phyloP scores from a whole-genome alignment of 2,113 vertebrate species.

The Pyrgilauda ruficollis region DNA sequence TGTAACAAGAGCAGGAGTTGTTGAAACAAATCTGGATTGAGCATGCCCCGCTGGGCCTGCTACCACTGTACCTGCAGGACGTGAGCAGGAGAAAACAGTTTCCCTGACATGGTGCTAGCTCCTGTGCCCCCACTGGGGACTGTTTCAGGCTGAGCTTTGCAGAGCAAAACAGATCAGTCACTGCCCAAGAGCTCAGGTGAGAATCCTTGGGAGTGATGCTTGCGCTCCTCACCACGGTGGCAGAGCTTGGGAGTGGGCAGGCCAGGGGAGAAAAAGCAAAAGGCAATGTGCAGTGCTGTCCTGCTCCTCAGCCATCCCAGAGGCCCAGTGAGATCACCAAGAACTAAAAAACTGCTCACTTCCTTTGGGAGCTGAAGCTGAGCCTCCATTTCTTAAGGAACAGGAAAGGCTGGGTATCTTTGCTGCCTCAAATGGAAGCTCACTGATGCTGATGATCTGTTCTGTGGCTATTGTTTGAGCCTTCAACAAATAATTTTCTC shows the following conservation, averaged over 20 bases:
- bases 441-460: background rate
- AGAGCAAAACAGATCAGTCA: background rate
- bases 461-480: conserved; percentile 9
- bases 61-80: conserved; percentile 16
- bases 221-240: background rate
- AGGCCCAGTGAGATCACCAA: background rate
- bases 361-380: background rate
- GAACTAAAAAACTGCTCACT: background rate
- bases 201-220: background rate
- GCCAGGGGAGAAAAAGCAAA: background rate
- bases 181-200: background rate
- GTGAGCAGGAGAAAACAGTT: background rate
- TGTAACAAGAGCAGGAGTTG: background rate
- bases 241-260: background rate
- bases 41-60: background rate
- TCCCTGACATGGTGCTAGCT: background rate
- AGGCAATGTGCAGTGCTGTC: background rate
- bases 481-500: conserved; percentile 28
- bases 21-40: conserved; percentile 3
- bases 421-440: background rate
- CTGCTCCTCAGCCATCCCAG: background rate
- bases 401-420: background rate
- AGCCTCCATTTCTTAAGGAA: background rate
- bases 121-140: background rate
- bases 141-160: background rate